Percentiles rank a stretch among this genome's conserved stretches.
phyloP scores from a whole-genome alignment of 2,113 vertebrate genomes.

The Macquaria ambigua region DNA sequence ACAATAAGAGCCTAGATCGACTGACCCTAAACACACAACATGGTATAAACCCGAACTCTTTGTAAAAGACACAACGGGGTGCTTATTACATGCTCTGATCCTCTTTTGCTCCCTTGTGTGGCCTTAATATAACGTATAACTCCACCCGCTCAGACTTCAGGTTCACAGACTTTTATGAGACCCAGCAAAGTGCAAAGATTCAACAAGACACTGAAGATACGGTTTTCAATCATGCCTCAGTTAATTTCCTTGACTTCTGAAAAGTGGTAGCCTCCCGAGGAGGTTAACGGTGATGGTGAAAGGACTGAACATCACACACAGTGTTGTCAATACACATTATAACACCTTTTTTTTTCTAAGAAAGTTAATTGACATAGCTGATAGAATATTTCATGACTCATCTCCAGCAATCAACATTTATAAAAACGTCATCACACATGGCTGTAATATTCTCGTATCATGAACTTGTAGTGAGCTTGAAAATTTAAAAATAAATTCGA shows the following conservation, averaged over 20 bases:
- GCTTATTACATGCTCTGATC: conserved; percentile 63
- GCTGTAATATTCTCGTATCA: conserved; percentile 58
- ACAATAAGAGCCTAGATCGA: conserved; percentile 54
- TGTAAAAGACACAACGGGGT: conserved; percentile 68
- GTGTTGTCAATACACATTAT: conserved; percentile 67
- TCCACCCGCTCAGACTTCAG: conserved; percentile 33
- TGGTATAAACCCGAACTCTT: conserved; percentile 53
- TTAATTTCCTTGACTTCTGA: conserved; percentile 51
- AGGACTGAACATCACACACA: conserved; percentile 71
- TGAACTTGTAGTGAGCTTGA: conserved; percentile 24
- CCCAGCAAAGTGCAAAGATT: conserved; percentile 72
- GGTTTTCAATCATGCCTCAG: conserved; percentile 64
- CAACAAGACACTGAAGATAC: conserved; percentile 68
- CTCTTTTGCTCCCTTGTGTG: conserved; percentile 40
- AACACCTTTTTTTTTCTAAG: conserved; percentile 59
- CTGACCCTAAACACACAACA: conserved; percentile 51
- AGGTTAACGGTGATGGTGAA: conserved; percentile 65
- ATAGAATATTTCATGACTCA: conserved; percentile 57
- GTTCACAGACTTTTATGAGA: conserved; percentile 46
- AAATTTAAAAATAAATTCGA: conserved; percentile 39
- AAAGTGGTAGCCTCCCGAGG: conserved; percentile 34
- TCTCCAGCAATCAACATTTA: conserved; percentile 57
- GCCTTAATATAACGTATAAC: conserved; percentile 35
- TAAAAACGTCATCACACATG: conserved; percentile 58
- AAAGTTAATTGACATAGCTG: conserved; percentile 61